Conservation (phyloP, 2,888 invertebrate genomes). For the Netelia inedita region DNA sequence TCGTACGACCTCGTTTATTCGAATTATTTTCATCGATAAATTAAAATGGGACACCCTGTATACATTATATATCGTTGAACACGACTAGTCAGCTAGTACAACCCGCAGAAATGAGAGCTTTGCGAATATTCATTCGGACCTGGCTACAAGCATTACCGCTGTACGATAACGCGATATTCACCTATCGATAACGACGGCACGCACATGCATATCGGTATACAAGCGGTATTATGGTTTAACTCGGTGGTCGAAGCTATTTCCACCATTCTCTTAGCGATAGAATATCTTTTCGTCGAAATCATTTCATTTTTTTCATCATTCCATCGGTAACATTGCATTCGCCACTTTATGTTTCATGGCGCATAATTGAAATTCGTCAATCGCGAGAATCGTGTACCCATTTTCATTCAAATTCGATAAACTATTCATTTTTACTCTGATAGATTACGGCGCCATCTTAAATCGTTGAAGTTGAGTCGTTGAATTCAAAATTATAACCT, state of each 20-base stretch:
- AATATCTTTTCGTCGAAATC: not conserved
- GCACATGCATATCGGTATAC: conserved; percentile 29
- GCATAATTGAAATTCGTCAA: too few species aligned
- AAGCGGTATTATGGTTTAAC: not conserved
- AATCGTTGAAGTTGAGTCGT: too few species aligned
- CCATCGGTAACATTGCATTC: not conserved
- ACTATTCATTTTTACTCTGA: too few species aligned
- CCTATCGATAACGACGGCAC: conserved; percentile 49
- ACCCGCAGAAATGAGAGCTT: conserved; percentile 30
- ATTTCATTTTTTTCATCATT: not conserved
- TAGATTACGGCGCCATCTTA: too few species aligned
- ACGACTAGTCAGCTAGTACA: conserved; percentile 36
- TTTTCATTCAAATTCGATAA: too few species aligned
- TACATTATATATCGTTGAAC: not conserved
- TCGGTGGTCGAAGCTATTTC: not conserved
- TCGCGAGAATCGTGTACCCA: too few species aligned
- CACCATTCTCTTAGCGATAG: not conserved
- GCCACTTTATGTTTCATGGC: not conserved
- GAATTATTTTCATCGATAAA: not conserved
- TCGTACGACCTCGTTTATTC: too few species aligned
- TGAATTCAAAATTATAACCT: too few species aligned
- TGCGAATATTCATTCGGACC: conserved; percentile 54
- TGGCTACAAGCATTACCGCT: conserved; percentile 38
- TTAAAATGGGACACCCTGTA: not conserved
- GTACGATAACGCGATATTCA: conserved; percentile 58